Base-by-base conservation (phyloP, 2,797 vertebrate species). In the Rhabdophis nuchalis region DNA sequence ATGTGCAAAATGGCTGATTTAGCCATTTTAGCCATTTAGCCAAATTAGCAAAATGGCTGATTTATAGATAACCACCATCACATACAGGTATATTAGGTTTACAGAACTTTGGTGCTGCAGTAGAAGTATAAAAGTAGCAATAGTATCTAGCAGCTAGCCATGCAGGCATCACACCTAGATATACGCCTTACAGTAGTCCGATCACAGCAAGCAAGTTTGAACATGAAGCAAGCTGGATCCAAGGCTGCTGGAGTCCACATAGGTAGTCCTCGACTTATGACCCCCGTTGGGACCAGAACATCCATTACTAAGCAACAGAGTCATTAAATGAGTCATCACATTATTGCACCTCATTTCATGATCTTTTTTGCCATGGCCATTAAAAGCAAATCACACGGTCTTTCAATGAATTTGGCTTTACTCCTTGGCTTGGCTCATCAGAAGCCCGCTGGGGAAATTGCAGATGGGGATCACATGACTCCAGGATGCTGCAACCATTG, bases 1-100 rank as follows among this genome's bases (percentile, higher is more conserved):
- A 90, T 58, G 41, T 72, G 46, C 56, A 7, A 87, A 90, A 92
- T 64, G 12, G 58, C 90, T 96, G 93, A 32, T 92, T 91, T 89
- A 61, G 56, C 5, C 16, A 56, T 56, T 56, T 56, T 16, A 56
- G 54, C 54, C 54, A 56, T 56, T 56, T 57, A 57, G 56, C 57
- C 20, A 58, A 58, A 58, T 58, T 58, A 58, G 20, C 20, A 3
- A 77, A 91, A 91, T 72, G 32, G 13, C 90, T 96, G 94, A 41
- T 92, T 92, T 89, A 64, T 91, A 46, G 5, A n/a, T 6, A 54
- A 9, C 23, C 23, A 52, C 18, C 25, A 87, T 25, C 23, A 90
- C 9, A 36, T n/a, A 50, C 56, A 6, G 60, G 60, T 20, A 27
- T n/a, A 57, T 52, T 50, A 27, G n/a, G 61, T 56, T 64, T 61